A percentile compares a stretch with the other conserved stretches of the same genome.
These are phyloP conservation scores for Esox niger DNA, from an alignment of 2,113 vertebrate species.

Conservation along the genomic window DNA sequence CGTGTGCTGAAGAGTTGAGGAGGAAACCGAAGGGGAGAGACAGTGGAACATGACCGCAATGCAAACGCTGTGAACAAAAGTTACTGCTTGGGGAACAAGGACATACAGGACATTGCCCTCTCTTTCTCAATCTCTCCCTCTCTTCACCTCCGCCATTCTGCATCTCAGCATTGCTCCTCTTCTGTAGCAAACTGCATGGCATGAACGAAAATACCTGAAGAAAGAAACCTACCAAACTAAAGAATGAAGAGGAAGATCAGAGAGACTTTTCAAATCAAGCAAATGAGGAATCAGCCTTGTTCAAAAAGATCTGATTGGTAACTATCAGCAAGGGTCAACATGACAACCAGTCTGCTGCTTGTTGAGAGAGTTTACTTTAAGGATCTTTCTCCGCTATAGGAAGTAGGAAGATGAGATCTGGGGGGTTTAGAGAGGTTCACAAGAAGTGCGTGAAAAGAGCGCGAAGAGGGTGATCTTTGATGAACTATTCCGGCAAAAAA, in stretches of 20 bases:
- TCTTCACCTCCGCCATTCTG: slow-evolving; percentile 33
- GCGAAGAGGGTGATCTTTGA: slow-evolving; percentile 41
- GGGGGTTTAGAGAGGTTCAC: slow-evolving; percentile 32
- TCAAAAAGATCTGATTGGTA: not conserved
- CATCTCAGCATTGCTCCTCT: slow-evolving; percentile 55
- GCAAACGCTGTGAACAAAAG: no score
- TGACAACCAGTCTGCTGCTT: not conserved
- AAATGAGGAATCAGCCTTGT: not conserved
- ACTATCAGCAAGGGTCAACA: not conserved
- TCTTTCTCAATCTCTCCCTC: slow-evolving; percentile 38
- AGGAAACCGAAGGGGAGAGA: not conserved
- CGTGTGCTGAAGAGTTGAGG: not conserved
- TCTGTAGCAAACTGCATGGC: slow-evolving; percentile 70
- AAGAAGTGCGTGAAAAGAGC: slow-evolving; percentile 34
- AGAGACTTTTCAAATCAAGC: not conserved
- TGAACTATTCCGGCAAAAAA: slow-evolving; percentile 42
- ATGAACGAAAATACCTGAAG: slow-evolving; percentile 59
- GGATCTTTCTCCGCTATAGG: slow-evolving; percentile 11
- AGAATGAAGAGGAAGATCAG: slow-evolving; percentile 17
- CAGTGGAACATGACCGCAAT: not conserved
- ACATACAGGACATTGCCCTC: slow-evolving; percentile 1
- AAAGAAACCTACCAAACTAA: slow-evolving; percentile 35
- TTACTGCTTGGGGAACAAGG: slow-evolving; percentile 1
- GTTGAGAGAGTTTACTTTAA: not conserved
- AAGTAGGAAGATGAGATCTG: slow-evolving; percentile 36